A percentile compares a stretch with the other conserved stretches of the same genome.
Conservation (phyloP, 1,140 invertebrate genomes). For the Drosophila aff. region DNA sequence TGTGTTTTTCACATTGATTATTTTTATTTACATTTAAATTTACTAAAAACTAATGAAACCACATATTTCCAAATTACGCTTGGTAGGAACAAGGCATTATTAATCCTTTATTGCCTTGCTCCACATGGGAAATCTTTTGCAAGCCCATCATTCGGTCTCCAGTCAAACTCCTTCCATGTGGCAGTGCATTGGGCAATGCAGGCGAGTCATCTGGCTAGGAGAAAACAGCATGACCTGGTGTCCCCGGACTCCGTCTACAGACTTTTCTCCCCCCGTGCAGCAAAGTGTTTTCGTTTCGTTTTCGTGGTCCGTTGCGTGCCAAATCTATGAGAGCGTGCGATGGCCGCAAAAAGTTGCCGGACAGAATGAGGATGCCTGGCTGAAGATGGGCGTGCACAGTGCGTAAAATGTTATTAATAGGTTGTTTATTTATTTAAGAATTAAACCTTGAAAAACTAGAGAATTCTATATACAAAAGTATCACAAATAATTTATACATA, state of each 20-base stretch:
- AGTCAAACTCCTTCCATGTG: not conserved
- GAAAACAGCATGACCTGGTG: conserved; percentile 22
- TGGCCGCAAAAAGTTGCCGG: conserved; percentile 77
- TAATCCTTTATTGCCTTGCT: not conserved
- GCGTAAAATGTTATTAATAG: not conserved
- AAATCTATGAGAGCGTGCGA: conserved; percentile 80
- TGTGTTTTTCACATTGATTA: too few relatives aligned
- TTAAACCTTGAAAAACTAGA: not conserved
- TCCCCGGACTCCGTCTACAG: conserved; percentile 17
- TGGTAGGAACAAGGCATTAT: not conserved
- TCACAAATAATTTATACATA: not conserved
- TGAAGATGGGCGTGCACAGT: conserved; percentile 38
- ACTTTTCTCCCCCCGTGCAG: conserved; percentile 14
- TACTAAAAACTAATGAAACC: not conserved
- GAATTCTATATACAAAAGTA: not conserved
- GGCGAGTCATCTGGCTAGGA: conserved; percentile 27
- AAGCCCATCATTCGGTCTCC: not conserved
- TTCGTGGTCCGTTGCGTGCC: conserved; percentile 79
- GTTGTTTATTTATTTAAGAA: too few relatives aligned
- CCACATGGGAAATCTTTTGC: not conserved
- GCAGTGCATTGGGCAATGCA: conserved; percentile 32
- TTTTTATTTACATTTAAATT: not conserved
- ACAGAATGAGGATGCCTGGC: conserved; percentile 41
- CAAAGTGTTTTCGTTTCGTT: conserved; percentile 80
- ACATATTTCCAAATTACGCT: not conserved